Percentiles rank a stretch among this genome's conserved stretches.
Evolutionary conservation across 2,113 vertebrate species (phyloP).

Genomic region (Anser brachyrhynchus): DNA sequence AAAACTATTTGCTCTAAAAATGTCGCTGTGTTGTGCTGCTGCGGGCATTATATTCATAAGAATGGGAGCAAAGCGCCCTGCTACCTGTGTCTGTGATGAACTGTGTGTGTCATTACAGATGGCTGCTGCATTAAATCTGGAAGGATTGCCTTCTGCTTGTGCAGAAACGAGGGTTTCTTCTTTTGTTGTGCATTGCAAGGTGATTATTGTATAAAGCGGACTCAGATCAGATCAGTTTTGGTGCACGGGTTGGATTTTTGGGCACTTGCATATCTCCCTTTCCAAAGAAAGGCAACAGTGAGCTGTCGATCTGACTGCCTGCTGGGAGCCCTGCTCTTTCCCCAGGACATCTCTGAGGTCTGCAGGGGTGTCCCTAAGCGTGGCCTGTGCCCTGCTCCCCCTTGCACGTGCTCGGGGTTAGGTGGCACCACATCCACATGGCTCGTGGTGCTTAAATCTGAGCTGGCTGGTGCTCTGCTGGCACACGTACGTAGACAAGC

Average conservation of each 20-base stretch:
- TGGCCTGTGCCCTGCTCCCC: neutral
- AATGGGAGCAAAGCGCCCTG: constrained; percentile 34
- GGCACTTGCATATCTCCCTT: neutral
- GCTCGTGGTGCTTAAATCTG: neutral
- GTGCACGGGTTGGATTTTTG: neutral
- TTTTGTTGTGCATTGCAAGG: neutral
- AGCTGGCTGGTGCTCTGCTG: neutral
- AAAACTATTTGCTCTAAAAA: constrained; percentile 58
- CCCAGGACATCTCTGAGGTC: neutral
- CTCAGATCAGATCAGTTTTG: constrained; percentile 15
- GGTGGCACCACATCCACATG: neutral
- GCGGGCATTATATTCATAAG: constrained; percentile 64
- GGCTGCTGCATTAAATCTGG: constrained; percentile 57
- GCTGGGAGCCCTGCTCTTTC: neutral
- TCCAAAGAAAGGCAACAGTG: neutral
- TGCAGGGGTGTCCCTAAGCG: neutral
- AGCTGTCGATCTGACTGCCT: neutral
- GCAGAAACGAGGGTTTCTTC: neutral
- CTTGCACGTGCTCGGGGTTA: fast-evolving
- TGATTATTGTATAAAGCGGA: neutral
- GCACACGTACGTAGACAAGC: fast-evolving
- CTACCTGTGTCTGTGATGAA: constrained; percentile 65
- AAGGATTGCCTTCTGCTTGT: constrained; percentile 26
- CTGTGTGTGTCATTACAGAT: constrained; percentile 48
- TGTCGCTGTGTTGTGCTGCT: constrained; percentile 39